phyloP scores from a whole-genome alignment of 2,797 vertebrate genomes.

The Coluber constrictor region DNA sequence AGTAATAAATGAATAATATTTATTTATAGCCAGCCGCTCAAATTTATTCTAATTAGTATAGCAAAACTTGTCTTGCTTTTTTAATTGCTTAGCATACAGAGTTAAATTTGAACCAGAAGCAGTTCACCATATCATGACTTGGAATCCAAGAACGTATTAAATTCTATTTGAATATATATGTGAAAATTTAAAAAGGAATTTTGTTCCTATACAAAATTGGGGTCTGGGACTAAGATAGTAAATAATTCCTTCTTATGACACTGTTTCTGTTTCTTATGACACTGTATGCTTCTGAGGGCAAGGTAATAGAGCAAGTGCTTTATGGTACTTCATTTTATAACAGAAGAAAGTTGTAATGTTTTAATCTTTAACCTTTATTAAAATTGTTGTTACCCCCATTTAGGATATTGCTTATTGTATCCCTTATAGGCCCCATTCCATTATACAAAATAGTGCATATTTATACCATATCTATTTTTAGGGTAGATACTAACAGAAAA shows the following conservation, averaged over 20 bases:
- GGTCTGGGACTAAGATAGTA: not conserved
- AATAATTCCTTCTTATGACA: not conserved
- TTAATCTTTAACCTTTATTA: not conserved
- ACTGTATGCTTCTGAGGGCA: not conserved
- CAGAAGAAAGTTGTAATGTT: not conserved
- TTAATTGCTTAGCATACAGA: slow-evolving; percentile 8
- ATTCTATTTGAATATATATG: not conserved
- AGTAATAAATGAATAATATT: slow-evolving; percentile 31
- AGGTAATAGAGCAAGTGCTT: not conserved
- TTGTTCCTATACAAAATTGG: not conserved
- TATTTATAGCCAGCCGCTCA: slow-evolving; percentile 15
- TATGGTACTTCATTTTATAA: not conserved
- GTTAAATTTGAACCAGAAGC: not conserved
- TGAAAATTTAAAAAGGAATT: not conserved
- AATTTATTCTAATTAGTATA: slow-evolving; percentile 23
- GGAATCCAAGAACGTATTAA: not conserved
- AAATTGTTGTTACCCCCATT: not conserved
- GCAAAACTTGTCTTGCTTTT: not conserved
- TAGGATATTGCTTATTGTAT: not conserved
- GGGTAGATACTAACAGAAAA: not conserved
- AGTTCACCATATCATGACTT: not conserved
- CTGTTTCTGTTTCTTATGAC: no score
- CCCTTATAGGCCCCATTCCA: not conserved
- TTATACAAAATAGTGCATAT: not conserved
- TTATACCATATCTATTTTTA: not conserved